A percentile compares a stretch with the other conserved stretches of the same genome.
phyloP scores from a whole-genome alignment of 30 jellyfish, hydroid and myxozoan genomes.

The Euphysa ruthae region DNA sequence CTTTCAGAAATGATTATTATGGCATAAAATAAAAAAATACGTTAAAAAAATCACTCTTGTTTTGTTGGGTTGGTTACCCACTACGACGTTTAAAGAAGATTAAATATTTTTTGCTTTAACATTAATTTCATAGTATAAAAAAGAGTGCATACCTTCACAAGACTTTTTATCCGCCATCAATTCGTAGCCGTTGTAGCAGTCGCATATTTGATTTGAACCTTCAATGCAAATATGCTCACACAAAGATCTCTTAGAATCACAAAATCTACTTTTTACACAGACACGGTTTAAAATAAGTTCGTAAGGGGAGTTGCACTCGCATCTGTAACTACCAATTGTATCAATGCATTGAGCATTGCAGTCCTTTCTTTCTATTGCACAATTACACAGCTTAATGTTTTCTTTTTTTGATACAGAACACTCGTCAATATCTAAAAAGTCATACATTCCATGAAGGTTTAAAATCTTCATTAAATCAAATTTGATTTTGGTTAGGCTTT shows the following conservation, averaged over 20 bases:
- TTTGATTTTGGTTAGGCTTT: not conserved
- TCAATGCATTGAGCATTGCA: not conserved
- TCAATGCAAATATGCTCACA: not conserved
- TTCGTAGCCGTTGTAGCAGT: not conserved
- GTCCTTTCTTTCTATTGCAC: not conserved
- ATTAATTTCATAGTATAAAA: too few relatives aligned
- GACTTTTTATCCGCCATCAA: not conserved
- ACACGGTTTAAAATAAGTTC: not conserved
- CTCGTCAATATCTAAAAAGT: not conserved
- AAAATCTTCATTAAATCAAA: not conserved
- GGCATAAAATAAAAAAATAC: too few relatives aligned
- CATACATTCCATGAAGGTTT: too few relatives aligned
- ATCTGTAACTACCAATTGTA: conserved; percentile 2
- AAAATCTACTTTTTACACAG: not conserved
- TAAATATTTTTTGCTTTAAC: too few relatives aligned
- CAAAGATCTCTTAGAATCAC: not conserved
- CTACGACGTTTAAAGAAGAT: too few relatives aligned
- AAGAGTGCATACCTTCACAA: not conserved
- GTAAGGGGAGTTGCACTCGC: not conserved
- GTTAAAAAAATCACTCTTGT: too few relatives aligned
- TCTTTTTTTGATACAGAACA: not conserved
- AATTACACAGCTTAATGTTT: not conserved
- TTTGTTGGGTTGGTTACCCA: too few relatives aligned
- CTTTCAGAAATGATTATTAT: too few relatives aligned
- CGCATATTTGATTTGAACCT: not conserved